Percentiles rank a stretch among this genome's conserved stretches.
phyloP scores from a whole-genome alignment of 1,140 invertebrate genomes.

The Zophobas morio region DNA sequence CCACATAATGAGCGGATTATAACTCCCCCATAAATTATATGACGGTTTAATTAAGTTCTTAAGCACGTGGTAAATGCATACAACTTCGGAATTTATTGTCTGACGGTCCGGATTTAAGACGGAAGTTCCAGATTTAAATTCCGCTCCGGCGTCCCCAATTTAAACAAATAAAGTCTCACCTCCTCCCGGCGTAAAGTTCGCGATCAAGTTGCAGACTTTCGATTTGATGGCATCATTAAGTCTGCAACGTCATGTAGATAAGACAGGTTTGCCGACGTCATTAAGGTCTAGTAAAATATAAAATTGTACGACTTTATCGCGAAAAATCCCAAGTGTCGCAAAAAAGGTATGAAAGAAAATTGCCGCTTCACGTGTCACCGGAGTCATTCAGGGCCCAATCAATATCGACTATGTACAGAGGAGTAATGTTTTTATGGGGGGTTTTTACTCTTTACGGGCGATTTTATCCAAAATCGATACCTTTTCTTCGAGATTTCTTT shows the following conservation, averaged over 20 bases:
- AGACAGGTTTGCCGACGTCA: not conserved
- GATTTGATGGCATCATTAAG: conserved; percentile 8
- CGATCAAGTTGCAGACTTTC: not conserved
- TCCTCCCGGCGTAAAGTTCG: no score
- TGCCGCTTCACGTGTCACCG: conserved; percentile 6
- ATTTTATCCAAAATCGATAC: not conserved
- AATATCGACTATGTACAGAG: conserved; percentile 10
- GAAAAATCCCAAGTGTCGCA: not conserved
- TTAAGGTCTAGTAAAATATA: not conserved
- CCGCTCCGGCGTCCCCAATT: not conserved
- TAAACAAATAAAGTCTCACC: not conserved
- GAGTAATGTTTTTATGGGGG: conserved; percentile 2
- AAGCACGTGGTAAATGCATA: conserved; percentile 6
- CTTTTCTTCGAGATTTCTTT: not conserved
- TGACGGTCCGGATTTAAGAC: no score
- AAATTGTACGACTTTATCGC: not conserved
- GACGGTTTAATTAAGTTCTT: conserved; percentile 4
- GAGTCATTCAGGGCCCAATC: conserved; percentile 6
- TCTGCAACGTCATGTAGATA: not conserved
- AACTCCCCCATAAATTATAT: not conserved
- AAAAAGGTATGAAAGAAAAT: conserved; percentile 3
- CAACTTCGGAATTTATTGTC: not conserved
- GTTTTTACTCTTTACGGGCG: not conserved
- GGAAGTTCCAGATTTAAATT: no score
- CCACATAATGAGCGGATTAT: no score